phyloP scores from a whole-genome alignment of 2,888 invertebrate genomes.

The Orchestes rusci region DNA sequence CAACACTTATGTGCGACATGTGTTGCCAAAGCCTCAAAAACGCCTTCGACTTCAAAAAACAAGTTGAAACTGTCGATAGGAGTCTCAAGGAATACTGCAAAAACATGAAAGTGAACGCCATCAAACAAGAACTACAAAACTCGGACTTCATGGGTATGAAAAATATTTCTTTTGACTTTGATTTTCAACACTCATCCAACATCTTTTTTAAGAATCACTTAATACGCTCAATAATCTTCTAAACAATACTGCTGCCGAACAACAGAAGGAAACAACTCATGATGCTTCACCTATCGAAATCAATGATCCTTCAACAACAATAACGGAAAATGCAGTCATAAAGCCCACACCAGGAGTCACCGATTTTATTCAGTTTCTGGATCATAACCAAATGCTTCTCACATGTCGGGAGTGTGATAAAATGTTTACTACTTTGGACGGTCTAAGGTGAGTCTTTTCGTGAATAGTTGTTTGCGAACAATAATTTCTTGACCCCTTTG shows the following conservation, averaged over 20 bases:
- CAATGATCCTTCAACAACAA: slow-evolving; percentile 9
- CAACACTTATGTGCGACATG: slow-evolving; percentile 38
- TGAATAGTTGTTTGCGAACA: slow-evolving; percentile 10
- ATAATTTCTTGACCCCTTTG: no score
- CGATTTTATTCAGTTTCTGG: slow-evolving; percentile 41
- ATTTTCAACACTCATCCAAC: neutral
- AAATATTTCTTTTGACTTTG: slow-evolving; percentile 2
- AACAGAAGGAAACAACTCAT: slow-evolving; percentile 9
- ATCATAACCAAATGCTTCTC: slow-evolving; percentile 39
- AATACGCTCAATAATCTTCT: slow-evolving; percentile 30
- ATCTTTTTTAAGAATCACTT: slow-evolving; percentile 27
- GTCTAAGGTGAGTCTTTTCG: slow-evolving; percentile 27
- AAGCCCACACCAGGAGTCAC: slow-evolving; percentile 25
- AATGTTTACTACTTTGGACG: slow-evolving; percentile 41
- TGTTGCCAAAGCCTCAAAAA: slow-evolving; percentile 39
- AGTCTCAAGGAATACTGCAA: slow-evolving; percentile 37
- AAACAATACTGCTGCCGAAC: neutral
- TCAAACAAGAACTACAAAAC: slow-evolving; percentile 36
- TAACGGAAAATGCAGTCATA: slow-evolving; percentile 11
- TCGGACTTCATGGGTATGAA: slow-evolving; percentile 34
- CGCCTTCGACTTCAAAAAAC: slow-evolving; percentile 40
- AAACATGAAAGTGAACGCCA: slow-evolving; percentile 33
- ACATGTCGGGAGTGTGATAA: slow-evolving; percentile 40
- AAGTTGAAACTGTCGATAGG: slow-evolving; percentile 38
- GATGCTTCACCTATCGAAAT: slow-evolving; percentile 1